Base-by-base conservation (phyloP, 2,797 vertebrate species). In the Pitangus sulphuratus region DNA sequence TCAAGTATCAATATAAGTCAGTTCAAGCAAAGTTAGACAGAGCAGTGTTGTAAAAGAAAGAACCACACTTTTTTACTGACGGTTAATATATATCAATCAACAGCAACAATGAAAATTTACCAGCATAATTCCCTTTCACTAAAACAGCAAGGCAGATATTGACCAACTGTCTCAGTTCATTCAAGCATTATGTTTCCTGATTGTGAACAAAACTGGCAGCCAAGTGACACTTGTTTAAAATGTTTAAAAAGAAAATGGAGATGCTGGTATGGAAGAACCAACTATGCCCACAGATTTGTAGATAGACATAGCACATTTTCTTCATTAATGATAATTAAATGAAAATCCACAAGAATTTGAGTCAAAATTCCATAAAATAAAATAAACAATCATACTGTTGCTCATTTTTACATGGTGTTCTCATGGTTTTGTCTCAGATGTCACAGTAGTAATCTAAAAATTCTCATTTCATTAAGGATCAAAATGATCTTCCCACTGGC, bases 101-200 rank as follows among this genome's bases (percentile, higher is more conserved):
- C 26, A 93, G 47, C 61, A 85, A 66, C 87, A 95, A 70, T 71
- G 64, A 95, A 97, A 96, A 95, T 92, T 90, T 96, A 78, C 71
- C 60, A 76, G 18, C n/a, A 61, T 90, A 92, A 97, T 96, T 97
- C 95, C 53, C 89, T 96, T 96, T 96, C 72, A 75, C 58, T 94
- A 92, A 94, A 97, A 90, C 50, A 97, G 19, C 51, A 94, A 92
- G 84, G 53, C 45, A 93, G 92, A 92, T 97, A 98, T 94, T 97
- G 91, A 97, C 86, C 93, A 91, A 54, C 53, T 92, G 44, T 92
- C 87, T 83, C 95, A 97, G 93, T 42, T 90, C 85, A 93, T 88
- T 93, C 71, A 80, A 56, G 61, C 75, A 79, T 87, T 86, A 87
- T 37, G 48, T 81, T 87, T 93, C 64, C 75, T 93, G 83, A 89